Evolutionary conservation across 2,113 vertebrate genomes (phyloP).

Genomic region (Sturnus vulgaris): DNA sequence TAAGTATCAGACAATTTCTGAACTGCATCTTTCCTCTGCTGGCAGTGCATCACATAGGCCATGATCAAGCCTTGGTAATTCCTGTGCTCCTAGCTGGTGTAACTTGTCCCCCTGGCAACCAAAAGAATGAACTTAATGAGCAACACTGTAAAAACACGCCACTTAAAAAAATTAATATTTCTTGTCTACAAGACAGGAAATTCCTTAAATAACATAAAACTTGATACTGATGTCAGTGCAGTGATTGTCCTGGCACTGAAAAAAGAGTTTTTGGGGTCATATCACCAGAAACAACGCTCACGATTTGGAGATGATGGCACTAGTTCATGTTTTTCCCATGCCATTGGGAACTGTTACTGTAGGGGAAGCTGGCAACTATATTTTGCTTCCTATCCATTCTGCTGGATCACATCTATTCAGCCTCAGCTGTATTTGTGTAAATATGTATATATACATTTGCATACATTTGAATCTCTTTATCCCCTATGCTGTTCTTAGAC

Average conservation of each 20-base stretch:
- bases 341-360: neutral
- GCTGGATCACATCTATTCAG: neutral
- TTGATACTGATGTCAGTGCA: neutral
- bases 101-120: neutral
- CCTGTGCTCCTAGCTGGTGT: neutral
- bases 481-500: neutral
- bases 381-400: neutral
- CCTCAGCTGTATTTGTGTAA: slow-evolving; percentile 15
- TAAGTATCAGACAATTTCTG: neutral
- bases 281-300: neutral
- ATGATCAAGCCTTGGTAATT: neutral
- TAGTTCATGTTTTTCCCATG: neutral
- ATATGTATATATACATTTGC: slow-evolving; percentile 7
- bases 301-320: neutral
- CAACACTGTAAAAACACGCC: neutral
- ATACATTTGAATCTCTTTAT: slow-evolving; percentile 36
- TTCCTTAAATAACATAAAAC: neutral
- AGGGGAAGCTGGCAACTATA: neutral
- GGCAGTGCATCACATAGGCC: neutral
- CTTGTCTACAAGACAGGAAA: neutral
- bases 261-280: neutral
- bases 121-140: neutral
- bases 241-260: neutral
- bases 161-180: neutral
- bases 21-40: neutral